phyloP scores from a whole-genome alignment of 2,113 vertebrate genomes.

The Sminthopsis crassicaudata region DNA sequence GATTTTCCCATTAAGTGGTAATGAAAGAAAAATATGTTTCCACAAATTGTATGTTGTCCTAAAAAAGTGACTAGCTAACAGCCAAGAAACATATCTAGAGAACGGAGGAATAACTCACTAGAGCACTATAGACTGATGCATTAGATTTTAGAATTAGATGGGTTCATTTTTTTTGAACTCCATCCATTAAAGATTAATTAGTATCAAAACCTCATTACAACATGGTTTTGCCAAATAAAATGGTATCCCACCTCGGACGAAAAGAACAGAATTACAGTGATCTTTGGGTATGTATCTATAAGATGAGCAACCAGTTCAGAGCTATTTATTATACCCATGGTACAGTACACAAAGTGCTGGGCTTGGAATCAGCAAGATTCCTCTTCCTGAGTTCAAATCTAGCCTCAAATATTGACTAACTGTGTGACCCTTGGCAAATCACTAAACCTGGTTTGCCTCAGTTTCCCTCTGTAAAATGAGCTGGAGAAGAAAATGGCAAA shows the following conservation, averaged over 20 bases:
- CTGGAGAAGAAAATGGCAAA: background rate
- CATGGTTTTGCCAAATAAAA: background rate
- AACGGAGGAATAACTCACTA: conserved; percentile 33
- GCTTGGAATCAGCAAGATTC: background rate
- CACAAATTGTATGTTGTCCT: background rate
- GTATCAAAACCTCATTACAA: background rate
- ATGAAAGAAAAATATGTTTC: background rate
- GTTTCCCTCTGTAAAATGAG: background rate
- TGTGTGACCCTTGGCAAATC: background rate
- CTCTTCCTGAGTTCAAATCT: background rate
- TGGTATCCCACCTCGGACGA: background rate
- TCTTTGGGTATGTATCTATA: background rate
- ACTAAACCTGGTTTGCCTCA: background rate
- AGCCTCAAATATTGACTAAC: background rate
- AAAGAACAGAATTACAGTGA: background rate
- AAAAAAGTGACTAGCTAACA: conserved; percentile 8
- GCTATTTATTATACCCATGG: background rate
- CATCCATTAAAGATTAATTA: background rate
- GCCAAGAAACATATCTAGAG: background rate
- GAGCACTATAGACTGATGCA: background rate
- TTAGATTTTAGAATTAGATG: conserved; percentile 21
- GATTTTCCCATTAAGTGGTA: background rate
- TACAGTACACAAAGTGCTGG: background rate
- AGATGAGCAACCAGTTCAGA: background rate
- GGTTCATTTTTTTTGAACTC: background rate